Evolutionary conservation across 1,140 invertebrate species (phyloP).

Genomic region (Cryptotermes secundus): DNA sequence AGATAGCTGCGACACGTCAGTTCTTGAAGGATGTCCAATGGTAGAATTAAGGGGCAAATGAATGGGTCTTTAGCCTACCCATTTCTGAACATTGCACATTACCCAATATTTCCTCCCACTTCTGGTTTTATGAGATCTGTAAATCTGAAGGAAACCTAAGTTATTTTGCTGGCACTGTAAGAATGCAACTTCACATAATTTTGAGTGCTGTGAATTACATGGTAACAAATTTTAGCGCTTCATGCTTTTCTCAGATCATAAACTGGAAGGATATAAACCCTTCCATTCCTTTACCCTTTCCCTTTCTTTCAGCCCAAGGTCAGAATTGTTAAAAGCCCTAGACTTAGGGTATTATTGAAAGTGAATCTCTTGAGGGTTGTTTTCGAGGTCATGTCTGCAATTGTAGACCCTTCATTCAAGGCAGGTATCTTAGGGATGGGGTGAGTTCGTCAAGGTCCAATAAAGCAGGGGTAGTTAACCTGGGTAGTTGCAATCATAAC

Average conservation of each 20-base stretch:
- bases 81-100: too few species aligned
- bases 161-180: neutral
- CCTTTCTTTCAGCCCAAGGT: neutral
- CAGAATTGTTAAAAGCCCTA: neutral
- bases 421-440: neutral
- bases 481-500: neutral
- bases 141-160: neutral
- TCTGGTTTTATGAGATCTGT: neutral
- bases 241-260: neutral
- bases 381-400: constrained; percentile 15
- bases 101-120: neutral
- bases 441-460: neutral
- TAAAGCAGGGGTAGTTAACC: neutral
- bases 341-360: neutral
- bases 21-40: too few species aligned
- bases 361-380: neutral
- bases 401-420: constrained; percentile 3
- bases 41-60: too few species aligned
- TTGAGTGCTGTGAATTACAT: neutral
- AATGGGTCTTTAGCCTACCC: too few species aligned
- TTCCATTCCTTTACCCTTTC: neutral
- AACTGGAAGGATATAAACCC: neutral
- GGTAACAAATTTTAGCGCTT: neutral
- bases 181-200: neutral
- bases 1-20: too few species aligned